Evolutionary conservation across 2,888 invertebrate species (phyloP).

Genomic region (Perizoma affinitatum): DNA sequence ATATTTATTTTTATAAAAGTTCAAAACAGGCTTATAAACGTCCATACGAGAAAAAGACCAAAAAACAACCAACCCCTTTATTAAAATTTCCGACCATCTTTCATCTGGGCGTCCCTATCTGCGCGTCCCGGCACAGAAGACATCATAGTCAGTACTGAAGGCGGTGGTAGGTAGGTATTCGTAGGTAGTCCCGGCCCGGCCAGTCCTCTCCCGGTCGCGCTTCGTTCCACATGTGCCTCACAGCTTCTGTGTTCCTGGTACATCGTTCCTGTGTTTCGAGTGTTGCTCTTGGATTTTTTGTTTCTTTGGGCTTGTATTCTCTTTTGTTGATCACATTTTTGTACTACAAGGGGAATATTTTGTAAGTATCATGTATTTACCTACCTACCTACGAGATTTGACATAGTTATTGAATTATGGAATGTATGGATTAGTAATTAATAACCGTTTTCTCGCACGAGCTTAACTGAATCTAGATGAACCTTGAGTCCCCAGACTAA

Average conservation of each 20-base stretch:
- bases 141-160: conserved; percentile 6
- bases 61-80: conserved; percentile 5
- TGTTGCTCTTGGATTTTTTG: conserved; percentile 31
- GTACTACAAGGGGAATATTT: conserved; percentile 5
- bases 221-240: conserved; percentile 32
- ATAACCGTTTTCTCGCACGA: too few relatives aligned
- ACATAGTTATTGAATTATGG: neutral
- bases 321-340: conserved; percentile 6
- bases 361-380: conserved; percentile 9
- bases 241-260: conserved; percentile 11
- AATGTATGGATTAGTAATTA: conserved; percentile 1
- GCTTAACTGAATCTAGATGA: too few relatives aligned
- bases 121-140: conserved; percentile 14
- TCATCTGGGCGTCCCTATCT: conserved; percentile 1
- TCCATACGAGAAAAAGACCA: conserved; percentile 10
- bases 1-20: too few relatives aligned
- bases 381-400: neutral
- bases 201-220: conserved; percentile 41
- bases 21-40: conserved; percentile 8
- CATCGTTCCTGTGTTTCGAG: conserved; percentile 40
- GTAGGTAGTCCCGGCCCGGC: conserved; percentile 18
- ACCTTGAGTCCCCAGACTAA: too few relatives aligned
- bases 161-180: too few relatives aligned
- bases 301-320: conserved; percentile 6
- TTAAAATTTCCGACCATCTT: neutral